phyloP scores from a whole-genome alignment of 2,113 vertebrate species.

The Antechinus flavipes region DNA sequence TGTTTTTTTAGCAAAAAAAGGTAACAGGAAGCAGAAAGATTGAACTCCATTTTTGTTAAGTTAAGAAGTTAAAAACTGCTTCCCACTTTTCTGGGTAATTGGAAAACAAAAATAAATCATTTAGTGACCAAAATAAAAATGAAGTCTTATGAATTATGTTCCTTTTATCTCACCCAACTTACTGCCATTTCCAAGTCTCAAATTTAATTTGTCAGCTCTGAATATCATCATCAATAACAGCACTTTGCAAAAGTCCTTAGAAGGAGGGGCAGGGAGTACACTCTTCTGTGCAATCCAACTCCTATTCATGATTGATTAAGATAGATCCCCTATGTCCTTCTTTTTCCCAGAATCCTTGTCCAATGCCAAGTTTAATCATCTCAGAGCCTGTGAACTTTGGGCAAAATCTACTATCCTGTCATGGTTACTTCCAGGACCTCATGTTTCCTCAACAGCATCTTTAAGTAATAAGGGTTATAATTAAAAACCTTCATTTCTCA shows the following conservation, averaged over 20 bases:
- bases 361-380: neutral
- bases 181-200: neutral
- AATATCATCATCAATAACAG: neutral
- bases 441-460: neutral
- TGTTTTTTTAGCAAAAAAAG: neutral
- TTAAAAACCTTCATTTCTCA: neutral
- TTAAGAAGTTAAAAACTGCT: no score
- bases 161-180: no score
- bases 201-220: neutral
- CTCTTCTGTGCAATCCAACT: neutral
- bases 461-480: neutral
- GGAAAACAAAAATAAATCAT: no score
- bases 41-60: neutral
- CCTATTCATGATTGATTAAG: neutral
- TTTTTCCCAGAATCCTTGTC: neutral
- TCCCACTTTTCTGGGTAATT: no score
- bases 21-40: neutral
- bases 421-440: neutral
- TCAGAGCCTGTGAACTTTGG: neutral
- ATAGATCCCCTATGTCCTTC: neutral
- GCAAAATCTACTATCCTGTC: neutral
- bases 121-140: no score
- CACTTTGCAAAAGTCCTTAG: neutral
- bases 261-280: neutral
- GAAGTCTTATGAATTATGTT: no score